These are phyloP conservation scores for Neoascia interrupta DNA, from an alignment of 2,888 invertebrate species.

Conservation along the genomic window DNA sequence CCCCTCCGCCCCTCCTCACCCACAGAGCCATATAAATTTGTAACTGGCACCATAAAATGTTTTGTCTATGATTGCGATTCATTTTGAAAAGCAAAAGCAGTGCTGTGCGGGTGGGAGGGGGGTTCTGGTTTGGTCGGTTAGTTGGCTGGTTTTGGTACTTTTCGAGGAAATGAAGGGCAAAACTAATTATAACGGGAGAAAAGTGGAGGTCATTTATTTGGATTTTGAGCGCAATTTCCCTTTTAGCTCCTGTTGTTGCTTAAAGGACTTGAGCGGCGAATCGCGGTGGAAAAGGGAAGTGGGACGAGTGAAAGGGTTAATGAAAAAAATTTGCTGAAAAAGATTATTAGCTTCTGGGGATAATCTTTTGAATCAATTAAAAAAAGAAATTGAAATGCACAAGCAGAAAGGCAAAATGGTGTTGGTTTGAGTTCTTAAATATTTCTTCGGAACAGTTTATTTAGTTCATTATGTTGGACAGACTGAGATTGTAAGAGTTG, in stretches of 20 bases:
- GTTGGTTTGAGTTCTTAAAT: too few species aligned
- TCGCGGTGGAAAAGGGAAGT: background rate
- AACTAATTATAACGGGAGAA: constrained; percentile 68
- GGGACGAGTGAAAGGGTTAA: constrained; percentile 32
- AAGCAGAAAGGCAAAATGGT: too few species aligned
- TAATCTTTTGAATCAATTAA: constrained; percentile 63
- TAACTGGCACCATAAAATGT: constrained; percentile 69
- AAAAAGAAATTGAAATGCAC: too few species aligned
- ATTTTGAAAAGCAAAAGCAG: constrained; percentile 64
- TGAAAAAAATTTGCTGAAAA: constrained; percentile 37
- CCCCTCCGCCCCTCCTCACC: background rate
- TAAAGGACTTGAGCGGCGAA: background rate
- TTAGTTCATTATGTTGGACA: too few species aligned
- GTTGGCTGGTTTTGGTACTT: background rate
- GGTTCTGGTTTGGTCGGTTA: background rate
- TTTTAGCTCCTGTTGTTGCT: constrained; percentile 49
- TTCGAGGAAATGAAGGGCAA: constrained; percentile 12
- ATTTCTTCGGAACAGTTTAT: too few species aligned
- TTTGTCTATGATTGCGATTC: constrained; percentile 71
- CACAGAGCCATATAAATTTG: constrained; percentile 58
- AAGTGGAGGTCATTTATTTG: constrained; percentile 66
- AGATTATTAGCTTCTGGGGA: constrained; percentile 63
- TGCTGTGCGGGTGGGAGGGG: constrained; percentile 8
- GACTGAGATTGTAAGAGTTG: too few species aligned
- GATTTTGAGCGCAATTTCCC: constrained; percentile 52